Base-by-base conservation (phyloP, 2,888 invertebrate species). In the Clepsis dumicolana region DNA sequence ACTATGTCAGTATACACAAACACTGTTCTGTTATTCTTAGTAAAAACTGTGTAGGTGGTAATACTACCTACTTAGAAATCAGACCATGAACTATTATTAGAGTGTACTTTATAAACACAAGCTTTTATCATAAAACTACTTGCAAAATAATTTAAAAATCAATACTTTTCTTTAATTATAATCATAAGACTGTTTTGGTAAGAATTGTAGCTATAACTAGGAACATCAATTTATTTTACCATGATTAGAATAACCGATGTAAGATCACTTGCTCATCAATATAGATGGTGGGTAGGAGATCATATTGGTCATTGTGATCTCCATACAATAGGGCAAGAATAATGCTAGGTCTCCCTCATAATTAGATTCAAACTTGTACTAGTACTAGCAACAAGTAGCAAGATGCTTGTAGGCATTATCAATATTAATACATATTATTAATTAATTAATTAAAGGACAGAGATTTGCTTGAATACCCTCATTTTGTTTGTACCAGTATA, bases 41-140 rank as follows among this genome's bases (percentile, higher is more conserved):
- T 27, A 18, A 60, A 44, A 2, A 10, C 16, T 16, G 50, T 18
- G 60, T 53, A 44, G 52, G 66, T 32, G 66, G 29, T 10, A 65
- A 10, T 29, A 29, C 24, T 44, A 21, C 41, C 59, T 60, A 60
- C 27, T 25, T 59, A 35, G 16, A 44, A 65, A 60, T 41, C 41
- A 24, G 65, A 44, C 4, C 60, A 44, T 44, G 24, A 1, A 41
- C 10, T 60, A 24, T 25, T 60, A 16, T n/a, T 24, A 53, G 21
- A 21, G 10, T n/a, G 0, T 65, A 60, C 60, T 4, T 25, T 27
- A 21, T 16, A n/a, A 27, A 27, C 53, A 53, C 8, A 53, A 53
- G 25, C 14, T 27, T 44, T 44, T 38, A 38, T 44, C 7, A 44
- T 18, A 18, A 16, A 41, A 41, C 16, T n/a, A 41, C 1, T 41